These are phyloP conservation scores for Hoplias malabaricus DNA, from an alignment of 2,113 vertebrate species.

Conservation along the genomic window DNA sequence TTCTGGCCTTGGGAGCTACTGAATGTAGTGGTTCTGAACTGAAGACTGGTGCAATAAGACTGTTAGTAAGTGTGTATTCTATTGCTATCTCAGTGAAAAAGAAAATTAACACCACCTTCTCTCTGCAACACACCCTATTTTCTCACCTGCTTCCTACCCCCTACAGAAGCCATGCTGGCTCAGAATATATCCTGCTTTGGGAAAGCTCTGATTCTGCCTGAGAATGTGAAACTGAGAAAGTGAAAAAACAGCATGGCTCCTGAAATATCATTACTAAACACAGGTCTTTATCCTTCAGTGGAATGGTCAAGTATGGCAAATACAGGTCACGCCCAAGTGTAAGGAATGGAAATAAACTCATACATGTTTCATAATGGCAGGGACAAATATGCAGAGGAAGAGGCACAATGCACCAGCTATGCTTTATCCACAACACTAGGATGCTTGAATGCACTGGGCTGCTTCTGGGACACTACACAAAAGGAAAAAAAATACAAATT, in stretches of 20 bases:
- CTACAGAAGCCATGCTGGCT: neutral
- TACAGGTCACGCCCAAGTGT: slow-evolving; percentile 10
- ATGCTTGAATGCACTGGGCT: slow-evolving; percentile 45
- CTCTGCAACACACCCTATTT: neutral
- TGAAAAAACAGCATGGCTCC: neutral
- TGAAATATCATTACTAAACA: neutral
- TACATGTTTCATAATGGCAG: slow-evolving; percentile 14
- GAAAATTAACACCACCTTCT: neutral
- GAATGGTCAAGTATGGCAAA: slow-evolving; percentile 39
- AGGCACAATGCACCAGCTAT: slow-evolving; percentile 36
- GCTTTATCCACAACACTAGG: slow-evolving; percentile 64
- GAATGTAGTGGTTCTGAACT: slow-evolving; percentile 31
- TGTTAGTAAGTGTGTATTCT: neutral
- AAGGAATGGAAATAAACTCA: neutral
- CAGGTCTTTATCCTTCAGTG: slow-evolving; percentile 17
- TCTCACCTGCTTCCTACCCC: neutral
- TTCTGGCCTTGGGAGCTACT: neutral
- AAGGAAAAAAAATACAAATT: neutral
- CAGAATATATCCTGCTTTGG: neutral
- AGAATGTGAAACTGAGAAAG: neutral
- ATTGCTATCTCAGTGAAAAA: neutral
- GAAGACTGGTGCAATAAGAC: neutral
- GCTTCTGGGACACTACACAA: slow-evolving; percentile 10
- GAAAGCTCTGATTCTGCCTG: neutral
- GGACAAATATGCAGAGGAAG: neutral